Conservation (phyloP, 2,797 vertebrate species). For the Cirrhinus mrigala region DNA sequence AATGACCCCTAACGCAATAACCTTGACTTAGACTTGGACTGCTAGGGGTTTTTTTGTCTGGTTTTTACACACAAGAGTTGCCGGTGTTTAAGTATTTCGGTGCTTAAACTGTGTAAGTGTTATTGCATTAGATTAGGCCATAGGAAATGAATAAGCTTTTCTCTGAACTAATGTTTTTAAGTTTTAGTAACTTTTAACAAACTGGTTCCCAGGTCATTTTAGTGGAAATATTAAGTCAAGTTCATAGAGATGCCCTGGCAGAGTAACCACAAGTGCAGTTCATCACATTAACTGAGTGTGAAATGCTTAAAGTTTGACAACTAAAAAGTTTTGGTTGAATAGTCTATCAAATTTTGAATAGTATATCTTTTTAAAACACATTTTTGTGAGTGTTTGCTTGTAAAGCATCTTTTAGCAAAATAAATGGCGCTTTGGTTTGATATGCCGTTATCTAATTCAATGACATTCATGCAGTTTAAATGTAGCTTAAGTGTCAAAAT, state of each 20-base stretch:
- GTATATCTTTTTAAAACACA: background rate
- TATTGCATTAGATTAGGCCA: background rate
- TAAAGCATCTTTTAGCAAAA: background rate
- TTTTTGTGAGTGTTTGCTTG: background rate
- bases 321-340: background rate
- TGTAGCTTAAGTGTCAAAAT: background rate
- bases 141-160: background rate
- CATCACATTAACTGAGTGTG: background rate
- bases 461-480: background rate
- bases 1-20: constrained; percentile 63
- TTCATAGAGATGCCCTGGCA: background rate
- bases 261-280: background rate
- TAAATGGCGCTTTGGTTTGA: background rate
- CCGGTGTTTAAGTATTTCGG: background rate
- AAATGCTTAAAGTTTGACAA: background rate
- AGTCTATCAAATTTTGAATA: background rate
- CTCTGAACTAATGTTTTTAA: background rate
- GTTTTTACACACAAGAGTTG: background rate
- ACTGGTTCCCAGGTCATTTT: background rate
- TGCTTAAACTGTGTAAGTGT: background rate
- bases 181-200: background rate
- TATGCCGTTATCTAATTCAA: background rate
- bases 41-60: background rate
- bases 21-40: constrained; percentile 47
- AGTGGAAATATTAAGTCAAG: background rate